Evolutionary conservation across 2,797 vertebrate genomes (phyloP).

Genomic region (Ciconia nigra): DNA sequence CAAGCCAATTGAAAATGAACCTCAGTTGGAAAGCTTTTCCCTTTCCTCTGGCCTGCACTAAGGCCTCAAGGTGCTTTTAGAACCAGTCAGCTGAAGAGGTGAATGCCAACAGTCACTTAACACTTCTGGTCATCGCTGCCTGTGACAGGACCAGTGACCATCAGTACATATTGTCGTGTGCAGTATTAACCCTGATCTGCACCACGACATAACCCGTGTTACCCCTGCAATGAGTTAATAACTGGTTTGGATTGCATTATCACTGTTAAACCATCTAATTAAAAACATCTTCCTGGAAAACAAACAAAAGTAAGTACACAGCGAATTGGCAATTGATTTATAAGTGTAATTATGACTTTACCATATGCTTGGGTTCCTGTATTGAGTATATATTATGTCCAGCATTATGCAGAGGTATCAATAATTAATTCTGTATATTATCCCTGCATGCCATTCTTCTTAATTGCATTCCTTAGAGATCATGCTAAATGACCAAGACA

Average conservation of each 20-base stretch:
- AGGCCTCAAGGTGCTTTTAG: neutral
- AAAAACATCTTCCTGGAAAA: slow-evolving; percentile 2
- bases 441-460: neutral
- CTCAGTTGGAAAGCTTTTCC: neutral
- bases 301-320: neutral
- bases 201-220: neutral
- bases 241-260: neutral
- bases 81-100: neutral
- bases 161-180: neutral
- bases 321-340: neutral
- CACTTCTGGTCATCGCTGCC: neutral
- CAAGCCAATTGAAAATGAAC: neutral
- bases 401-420: neutral
- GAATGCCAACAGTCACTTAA: neutral
- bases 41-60: neutral
- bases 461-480: slow-evolving; percentile 33
- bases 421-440: slow-evolving; percentile 28
- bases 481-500: slow-evolving; percentile 20
- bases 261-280: neutral
- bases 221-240: neutral
- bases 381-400: neutral
- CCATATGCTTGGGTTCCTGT: neutral
- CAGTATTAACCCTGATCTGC: neutral
- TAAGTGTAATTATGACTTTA: neutral
- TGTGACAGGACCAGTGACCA: neutral